Evolutionary conservation across 1,140 invertebrate genomes (phyloP).

Genomic region (Ceratitis capitata): DNA sequence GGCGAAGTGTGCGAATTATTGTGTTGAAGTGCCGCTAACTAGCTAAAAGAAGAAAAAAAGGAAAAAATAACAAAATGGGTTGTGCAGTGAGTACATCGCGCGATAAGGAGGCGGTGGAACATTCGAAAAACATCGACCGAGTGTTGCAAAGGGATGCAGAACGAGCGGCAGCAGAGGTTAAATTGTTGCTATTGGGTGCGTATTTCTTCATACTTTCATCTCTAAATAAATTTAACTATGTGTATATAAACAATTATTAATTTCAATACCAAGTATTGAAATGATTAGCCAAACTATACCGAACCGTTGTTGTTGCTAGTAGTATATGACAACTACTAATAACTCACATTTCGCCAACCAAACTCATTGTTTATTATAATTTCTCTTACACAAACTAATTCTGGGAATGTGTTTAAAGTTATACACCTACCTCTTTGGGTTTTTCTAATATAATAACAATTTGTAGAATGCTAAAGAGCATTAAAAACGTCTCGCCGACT

Average conservation of each 20-base stretch:
- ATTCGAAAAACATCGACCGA: slow-evolving; percentile 91
- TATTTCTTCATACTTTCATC: slow-evolving; percentile 46
- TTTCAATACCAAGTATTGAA: neutral
- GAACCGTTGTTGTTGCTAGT: too few species aligned
- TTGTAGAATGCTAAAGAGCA: neutral
- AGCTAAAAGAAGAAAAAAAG: neutral
- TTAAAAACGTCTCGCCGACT: neutral
- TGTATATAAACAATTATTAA: neutral
- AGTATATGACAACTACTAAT: neutral
- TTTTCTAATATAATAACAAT: neutral
- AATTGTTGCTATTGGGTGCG: slow-evolving; percentile 85
- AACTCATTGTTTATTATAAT: neutral
- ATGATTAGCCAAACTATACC: too few species aligned
- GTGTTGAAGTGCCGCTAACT: slow-evolving; percentile 27
- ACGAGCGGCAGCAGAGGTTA: slow-evolving; percentile 86
- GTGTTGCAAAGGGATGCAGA: slow-evolving; percentile 85
- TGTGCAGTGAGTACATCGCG: slow-evolving; percentile 81
- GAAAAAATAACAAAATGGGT: slow-evolving; percentile 70
- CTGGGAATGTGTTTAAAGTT: neutral
- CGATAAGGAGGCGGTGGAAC: slow-evolving; percentile 83
- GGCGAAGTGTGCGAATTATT: neutral
- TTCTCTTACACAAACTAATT: neutral
- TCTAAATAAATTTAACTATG: slow-evolving; percentile 30
- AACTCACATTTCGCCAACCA: neutral
- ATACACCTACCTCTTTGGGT: neutral